Base-by-base conservation (phyloP, 2,888 invertebrate species). In the Dione juno region DNA sequence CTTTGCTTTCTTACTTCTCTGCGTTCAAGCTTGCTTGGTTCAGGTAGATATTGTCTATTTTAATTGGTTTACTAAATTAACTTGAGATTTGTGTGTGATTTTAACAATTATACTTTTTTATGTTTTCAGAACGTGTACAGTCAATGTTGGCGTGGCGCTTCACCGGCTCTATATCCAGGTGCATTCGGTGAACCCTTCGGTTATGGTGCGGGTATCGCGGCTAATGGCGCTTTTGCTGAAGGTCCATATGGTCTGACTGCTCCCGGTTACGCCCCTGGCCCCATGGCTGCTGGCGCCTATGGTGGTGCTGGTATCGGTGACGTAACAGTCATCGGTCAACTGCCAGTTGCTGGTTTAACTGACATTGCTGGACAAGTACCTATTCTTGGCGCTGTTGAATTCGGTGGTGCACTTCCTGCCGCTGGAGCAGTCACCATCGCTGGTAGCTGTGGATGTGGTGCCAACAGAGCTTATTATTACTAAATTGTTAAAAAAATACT, bases 321-420 rank as follows among this genome's bases (percentile, higher is more conserved):
- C 63, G 77, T 84, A 37, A 75, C 75, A 5, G 81, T 82, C 28
- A 77, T 71, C n/a, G 83, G 84, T 37, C 78, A 81, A 69, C 74
- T 84, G 72, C 81, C 80, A 21, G 85, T 83, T 37, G 80, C 77
- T 14, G 85, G 87, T 63, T 75, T 77, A 61, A 77, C 79, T 10
- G 65, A 73, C 19, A 76, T 81, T 35, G 71, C 70, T 45, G 81
- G 81, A 35, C 74, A 78, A 41, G 78, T 80, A 70, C 81, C 81
- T 41, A 77, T 81, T 63, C 70, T 79, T 57, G 81, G 81, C 35
- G 75, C 77, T 5, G 81, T 81, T 40, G 69, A 75, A 35, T 81
- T 81, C 72, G 76, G 75, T 19, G 80, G 80, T n/a, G 67, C 58
- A 19, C 54, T 80, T 41, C 78, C 78, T 5, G 81, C 81, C 21